Percentiles rank a stretch among this genome's conserved stretches.
phyloP scores from a whole-genome alignment of 1,140 invertebrate genomes.

The Planococcus citri region DNA sequence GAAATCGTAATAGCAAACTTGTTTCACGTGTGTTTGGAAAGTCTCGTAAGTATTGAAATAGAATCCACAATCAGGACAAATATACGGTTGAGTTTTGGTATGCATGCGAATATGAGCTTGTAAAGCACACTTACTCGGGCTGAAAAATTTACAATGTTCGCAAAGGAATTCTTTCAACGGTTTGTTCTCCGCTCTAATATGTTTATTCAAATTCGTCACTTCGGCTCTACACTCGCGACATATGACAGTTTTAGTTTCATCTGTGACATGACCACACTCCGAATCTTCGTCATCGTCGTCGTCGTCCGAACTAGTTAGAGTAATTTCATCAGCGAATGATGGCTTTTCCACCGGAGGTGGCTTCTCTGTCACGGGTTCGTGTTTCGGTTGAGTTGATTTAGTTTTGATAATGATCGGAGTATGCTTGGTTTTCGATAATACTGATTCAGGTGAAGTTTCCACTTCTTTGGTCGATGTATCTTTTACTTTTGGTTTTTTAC shows the following conservation, averaged over 20 bases:
- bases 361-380: neutral
- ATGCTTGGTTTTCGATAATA: neutral
- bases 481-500: neutral
- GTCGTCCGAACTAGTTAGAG: neutral
- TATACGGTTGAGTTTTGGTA: slow-evolving; percentile 20
- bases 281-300: neutral
- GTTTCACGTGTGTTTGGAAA: slow-evolving; percentile 21
- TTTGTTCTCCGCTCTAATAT: neutral
- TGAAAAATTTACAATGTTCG: slow-evolving; percentile 13
- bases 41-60: slow-evolving; percentile 18
- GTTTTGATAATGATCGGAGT: neutral
- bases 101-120: slow-evolving; percentile 24
- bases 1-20: slow-evolving; percentile 22
- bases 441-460: neutral
- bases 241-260: neutral
- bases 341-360: too few species aligned
- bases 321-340: neutral
- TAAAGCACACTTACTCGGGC: slow-evolving; percentile 21
- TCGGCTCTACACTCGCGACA: neutral
- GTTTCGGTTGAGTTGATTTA: neutral
- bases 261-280: neutral
- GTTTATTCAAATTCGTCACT: neutral
- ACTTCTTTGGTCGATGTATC: neutral
- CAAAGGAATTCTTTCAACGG: neutral
- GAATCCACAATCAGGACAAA: slow-evolving; percentile 25